A percentile compares a stretch with the other conserved stretches of the same genome.
phyloP scores from a whole-genome alignment of 2,888 invertebrate genomes.

The Tetheella fluctuosa region DNA sequence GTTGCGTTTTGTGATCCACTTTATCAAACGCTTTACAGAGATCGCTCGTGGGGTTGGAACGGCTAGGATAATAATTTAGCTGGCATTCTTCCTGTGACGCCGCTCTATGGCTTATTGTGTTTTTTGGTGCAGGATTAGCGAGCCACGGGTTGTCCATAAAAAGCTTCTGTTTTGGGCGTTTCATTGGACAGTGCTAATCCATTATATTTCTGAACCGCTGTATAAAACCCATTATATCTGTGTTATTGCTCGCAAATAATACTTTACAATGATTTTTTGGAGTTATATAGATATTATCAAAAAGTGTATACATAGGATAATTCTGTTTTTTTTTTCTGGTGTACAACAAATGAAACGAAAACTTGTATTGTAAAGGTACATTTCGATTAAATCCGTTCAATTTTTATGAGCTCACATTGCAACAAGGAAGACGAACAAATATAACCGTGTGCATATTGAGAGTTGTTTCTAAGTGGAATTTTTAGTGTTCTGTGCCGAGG shows the following conservation, averaged over 20 bases:
- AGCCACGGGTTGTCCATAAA: constrained; percentile 68
- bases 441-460: constrained; percentile 68
- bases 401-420: constrained; percentile 61
- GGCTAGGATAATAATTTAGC: constrained; percentile 77
- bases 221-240: constrained; percentile 55
- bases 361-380: constrained; percentile 19
- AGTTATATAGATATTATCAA: not conserved
- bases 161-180: constrained; percentile 60
- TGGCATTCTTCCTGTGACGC: constrained; percentile 60
- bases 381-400: constrained; percentile 66
- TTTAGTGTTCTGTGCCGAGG: constrained; percentile 69
- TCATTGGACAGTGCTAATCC: constrained; percentile 57
- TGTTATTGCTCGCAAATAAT: constrained; percentile 26
- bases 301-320: not conserved
- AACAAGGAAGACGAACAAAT: constrained; percentile 53
- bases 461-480: constrained; percentile 72
- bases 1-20: constrained; percentile 80
- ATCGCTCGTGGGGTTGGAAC: constrained; percentile 75
- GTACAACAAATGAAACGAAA: constrained; percentile 25
- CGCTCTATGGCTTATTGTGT: constrained; percentile 75
- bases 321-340: constrained; percentile 21
- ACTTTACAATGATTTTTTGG: constrained; percentile 18
- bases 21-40: constrained; percentile 80
- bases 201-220: constrained; percentile 47
- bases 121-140: constrained; percentile 77